Base-by-base conservation (phyloP, 2,113 vertebrate genomes). In the Amazona guildingii region DNA sequence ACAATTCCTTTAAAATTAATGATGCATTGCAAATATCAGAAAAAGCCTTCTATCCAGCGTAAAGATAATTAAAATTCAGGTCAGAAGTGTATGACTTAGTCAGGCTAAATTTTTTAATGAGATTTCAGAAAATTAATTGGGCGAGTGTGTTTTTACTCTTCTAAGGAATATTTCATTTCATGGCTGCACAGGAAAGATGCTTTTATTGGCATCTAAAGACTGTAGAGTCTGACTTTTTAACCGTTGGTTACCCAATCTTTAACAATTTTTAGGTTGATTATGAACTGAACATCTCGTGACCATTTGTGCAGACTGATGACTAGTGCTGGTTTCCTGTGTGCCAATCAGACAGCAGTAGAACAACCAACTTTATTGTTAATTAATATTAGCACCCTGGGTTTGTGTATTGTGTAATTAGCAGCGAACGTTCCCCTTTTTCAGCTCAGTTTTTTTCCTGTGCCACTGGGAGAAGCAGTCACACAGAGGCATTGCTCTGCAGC, bases 51-150 rank as follows among this genome's bases (percentile, higher is more conserved):
- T 84, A 97, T 96, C 73, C 97, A 97, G 97, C 75, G 0, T 96
- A 96, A 97, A 97, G 97, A 96, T 97, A 97, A 98, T 98, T 98
- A 98, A 97, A 98, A 98, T 98, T 98, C 98, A 97, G 96, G 98
- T 98, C 98, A 98, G 97, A 98, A 98, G 96, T 97, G 95, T 94
- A 92, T 98, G 97, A 97, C 96, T 98, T 98, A 97, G 98, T 98
- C 97, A 87, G 95, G 95, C 95, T 97, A 98, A 98, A 98, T 98
- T 97, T 98, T 98, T 98, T 98, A 98, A 98, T 98, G 97, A 98
- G 98, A 98, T 98, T 98, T 98, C 98, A 98, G 96, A 97, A 97
- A 98, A 98, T 97, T 98, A 98, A 98, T 98, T 98, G 98, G 98
- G 95, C 74, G 86, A 98, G 84, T 90, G 41, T 87, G 62, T 90